These are phyloP conservation scores for Eulithis testata DNA, from an alignment of 2,888 invertebrate species.

Conservation along the genomic window DNA sequence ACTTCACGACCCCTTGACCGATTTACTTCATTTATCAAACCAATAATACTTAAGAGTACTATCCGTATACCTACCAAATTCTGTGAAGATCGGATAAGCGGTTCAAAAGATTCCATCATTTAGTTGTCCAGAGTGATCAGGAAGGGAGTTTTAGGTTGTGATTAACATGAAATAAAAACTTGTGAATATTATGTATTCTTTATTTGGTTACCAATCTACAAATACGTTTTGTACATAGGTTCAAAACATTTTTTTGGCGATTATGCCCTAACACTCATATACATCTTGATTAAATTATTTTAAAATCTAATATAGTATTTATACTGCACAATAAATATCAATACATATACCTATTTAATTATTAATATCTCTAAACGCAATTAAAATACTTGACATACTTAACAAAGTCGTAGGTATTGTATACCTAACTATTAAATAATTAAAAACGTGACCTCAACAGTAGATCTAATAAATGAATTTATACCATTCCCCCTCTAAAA, in stretches of 20 bases:
- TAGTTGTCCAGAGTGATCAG: no score
- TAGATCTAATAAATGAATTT: no score
- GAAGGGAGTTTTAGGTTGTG: no score
- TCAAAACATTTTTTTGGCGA: constrained; percentile 69
- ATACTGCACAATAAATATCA: constrained; percentile 28
- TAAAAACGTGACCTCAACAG: background rate
- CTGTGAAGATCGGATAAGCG: no score
- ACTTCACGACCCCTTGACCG: no score
- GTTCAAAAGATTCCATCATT: no score
- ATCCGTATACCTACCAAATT: no score
- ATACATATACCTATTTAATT: constrained; percentile 13
- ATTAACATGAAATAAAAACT: background rate
- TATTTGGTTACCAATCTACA: constrained; percentile 75
- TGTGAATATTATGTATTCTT: constrained; percentile 42
- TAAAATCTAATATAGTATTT: constrained; percentile 38
- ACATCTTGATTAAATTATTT: constrained; percentile 57
- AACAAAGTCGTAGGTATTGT: constrained; percentile 48
- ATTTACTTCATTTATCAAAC: no score
- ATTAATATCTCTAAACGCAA: constrained; percentile 3
- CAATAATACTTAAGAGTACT: no score
- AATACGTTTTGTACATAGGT: constrained; percentile 76
- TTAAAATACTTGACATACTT: constrained; percentile 39
- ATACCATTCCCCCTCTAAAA: no score
- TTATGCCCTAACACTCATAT: constrained; percentile 75
- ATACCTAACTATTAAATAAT: constrained; percentile 47